Evolutionary conservation across 53 echinoderm and acorn worm genomes (phyloP), one percentile per base, ranked within the genome.

Genomic region (Patiria pectinifera): DNA sequence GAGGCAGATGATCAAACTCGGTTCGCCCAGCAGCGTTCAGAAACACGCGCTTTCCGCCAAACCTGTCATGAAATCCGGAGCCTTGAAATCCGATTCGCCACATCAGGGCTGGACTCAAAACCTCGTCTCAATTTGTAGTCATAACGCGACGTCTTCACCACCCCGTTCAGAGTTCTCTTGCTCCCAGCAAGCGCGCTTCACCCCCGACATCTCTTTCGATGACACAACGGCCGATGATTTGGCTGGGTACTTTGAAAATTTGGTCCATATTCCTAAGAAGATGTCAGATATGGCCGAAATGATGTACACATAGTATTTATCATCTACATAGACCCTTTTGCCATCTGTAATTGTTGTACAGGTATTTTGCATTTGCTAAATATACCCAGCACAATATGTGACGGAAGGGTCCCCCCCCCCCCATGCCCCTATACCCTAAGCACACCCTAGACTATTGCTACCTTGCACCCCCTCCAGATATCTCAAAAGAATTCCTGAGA

Each of bases 211-310:
- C 81, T 92, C 91, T 19, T 89, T 95, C 53, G 99, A 99, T 76
- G 99, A 99, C 70, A 99, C 99, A 0, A 97, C 97, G 0, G 97
- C 97, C 21, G 97, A 99, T 35, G 99, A 99, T 69, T 86, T 99
- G 49, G 99, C 99, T 12, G 99, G 99, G 3, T 99, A 99, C 93
- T 99, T 99, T 96, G 99, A 99, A 47, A 95, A 97, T 85, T 79
- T 99, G 53, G 97, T 99, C 16, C 96, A 99, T 89, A 99, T 99
- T 80, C 99, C 99, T 2, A 94, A 96, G 70, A 99, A 99, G 75
- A 99, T 99, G 99, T 99, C 99, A 0, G 93, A 93, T 35, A 99
- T 99, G 99, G 99, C 99, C 12, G 99, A 99, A 82, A 99, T 99
- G 99, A 99, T 99, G 99, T 99, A 99, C 72, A 99, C 99, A 84